A percentile compares a stretch with the other conserved stretches of the same genome.
These are phyloP conservation scores for Nasonia vitripennis DNA, from an alignment of 1,140 invertebrate genomes.

Conservation along the genomic window DNA sequence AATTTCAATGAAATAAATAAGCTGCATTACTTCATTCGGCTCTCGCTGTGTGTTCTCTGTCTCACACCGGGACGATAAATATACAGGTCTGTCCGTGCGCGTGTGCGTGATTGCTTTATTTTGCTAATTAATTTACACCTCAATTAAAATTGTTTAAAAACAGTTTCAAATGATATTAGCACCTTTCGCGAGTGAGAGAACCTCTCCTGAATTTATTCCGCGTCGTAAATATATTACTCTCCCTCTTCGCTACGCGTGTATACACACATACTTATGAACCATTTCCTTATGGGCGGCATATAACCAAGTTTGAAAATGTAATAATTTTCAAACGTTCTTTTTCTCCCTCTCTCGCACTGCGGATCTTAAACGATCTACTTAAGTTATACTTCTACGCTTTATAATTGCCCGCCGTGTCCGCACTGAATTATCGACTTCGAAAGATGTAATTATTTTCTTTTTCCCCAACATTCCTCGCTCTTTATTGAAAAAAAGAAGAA, in stretches of 20 bases:
- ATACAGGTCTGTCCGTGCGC: slow-evolving; percentile 4
- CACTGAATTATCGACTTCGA: slow-evolving; percentile 3
- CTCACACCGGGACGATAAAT: background rate
- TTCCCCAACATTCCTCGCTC: background rate
- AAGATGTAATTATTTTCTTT: slow-evolving; percentile 7
- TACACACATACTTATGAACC: background rate
- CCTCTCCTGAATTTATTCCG: background rate
- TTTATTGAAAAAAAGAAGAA: background rate
- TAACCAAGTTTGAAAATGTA: slow-evolving; percentile 1
- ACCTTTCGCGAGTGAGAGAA: background rate
- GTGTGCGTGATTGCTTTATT: slow-evolving; percentile 61
- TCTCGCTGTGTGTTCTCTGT: background rate
- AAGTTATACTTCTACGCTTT: background rate
- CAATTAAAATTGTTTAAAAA: slow-evolving; percentile 40
- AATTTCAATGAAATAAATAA: background rate
- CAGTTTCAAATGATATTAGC: background rate
- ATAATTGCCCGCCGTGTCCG: background rate
- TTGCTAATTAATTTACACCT: slow-evolving; percentile 36
- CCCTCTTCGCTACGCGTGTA: background rate
- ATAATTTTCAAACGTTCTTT: slow-evolving; percentile 25
- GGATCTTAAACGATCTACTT: background rate
- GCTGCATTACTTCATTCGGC: background rate
- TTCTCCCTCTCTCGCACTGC: background rate
- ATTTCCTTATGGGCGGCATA: background rate
- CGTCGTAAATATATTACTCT: slow-evolving; percentile 35